Base-by-base conservation (phyloP, 2,113 vertebrate genomes). In the Monopterus albus region DNA sequence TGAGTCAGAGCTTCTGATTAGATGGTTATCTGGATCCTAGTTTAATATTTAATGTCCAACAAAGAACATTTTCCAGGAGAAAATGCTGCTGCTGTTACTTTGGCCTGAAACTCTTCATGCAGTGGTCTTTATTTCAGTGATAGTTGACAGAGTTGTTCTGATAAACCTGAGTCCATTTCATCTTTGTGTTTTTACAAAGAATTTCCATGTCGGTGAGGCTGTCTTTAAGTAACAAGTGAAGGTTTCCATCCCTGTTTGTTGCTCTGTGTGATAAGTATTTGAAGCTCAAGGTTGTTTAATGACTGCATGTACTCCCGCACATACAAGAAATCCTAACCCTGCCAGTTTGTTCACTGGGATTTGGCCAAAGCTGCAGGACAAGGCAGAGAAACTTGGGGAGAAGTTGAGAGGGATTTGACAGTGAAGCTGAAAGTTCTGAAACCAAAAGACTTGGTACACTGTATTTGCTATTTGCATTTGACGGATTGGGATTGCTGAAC, bases 261-360 rank as follows among this genome's bases (percentile, higher is more conserved):
- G 67, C 53, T 62, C 72, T 87, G 75, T 89, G 73, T 74, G 67
- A 59, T 85, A 79, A 80, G 61, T 74, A 65, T 78, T 66, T 82
- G 70, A 68, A 65, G 60, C 20, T 85, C 72, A 89, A 87, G 84
- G 87, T 85, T 84, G 86, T 84, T 59, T 66, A 79, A 86, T 87
- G 81, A 52, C 67, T 72, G 38, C 36, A 77, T 79, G 77, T 57
- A 28, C 87, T 79, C 84, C 79, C 75, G 49, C 83, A 82, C 89
- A 89, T 86, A 86, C 85, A 82, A 78, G 56, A 79, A 83, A 68
- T 55, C 56, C 28, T 31, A 65, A 65, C 75, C 39, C 76, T 63
- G 61, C 72, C 66, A 43, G 59, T 77, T 72, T 21, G 56, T 67
- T 75, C 58, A 21, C 67, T 86, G 55, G 68, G 70, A 77, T 66